phyloP scores from a whole-genome alignment of 2,888 invertebrate genomes.

The Acleris laterana region DNA sequence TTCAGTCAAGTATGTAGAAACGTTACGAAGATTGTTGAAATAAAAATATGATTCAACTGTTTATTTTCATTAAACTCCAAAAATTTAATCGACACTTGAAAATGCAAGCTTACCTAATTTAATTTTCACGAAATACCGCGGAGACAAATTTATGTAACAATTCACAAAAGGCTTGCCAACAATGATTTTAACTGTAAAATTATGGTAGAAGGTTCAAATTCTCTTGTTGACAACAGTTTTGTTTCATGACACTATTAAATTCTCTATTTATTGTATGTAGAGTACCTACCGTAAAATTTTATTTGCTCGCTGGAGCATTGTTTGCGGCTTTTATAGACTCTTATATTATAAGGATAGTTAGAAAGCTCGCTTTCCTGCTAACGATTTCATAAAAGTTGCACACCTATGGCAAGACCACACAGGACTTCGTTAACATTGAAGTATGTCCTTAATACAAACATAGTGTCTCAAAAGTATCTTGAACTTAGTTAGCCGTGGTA shows the following conservation, averaged over 20 bases:
- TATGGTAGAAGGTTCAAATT: conserved; percentile 1
- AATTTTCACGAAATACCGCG: conserved; percentile 18
- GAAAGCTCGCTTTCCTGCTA: conserved; percentile 6
- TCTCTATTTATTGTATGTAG: conserved; percentile 17
- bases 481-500: conserved; percentile 2
- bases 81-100: conserved; percentile 21
- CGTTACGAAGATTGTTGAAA: conserved; percentile 2
- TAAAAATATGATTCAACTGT: background rate
- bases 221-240: background rate
- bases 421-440: too few relatives aligned
- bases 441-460: too few relatives aligned
- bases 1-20: too few relatives aligned
- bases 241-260: conserved; percentile 11
- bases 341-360: background rate
- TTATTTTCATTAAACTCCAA: conserved; percentile 8
- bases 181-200: conserved; percentile 2
- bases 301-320: conserved; percentile 12
- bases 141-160: conserved; percentile 16
- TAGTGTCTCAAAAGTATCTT: conserved; percentile 1
- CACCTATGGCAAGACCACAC: conserved; percentile 3
- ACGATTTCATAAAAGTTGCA: conserved; percentile 10
- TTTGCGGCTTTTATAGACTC: conserved; percentile 10
- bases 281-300: conserved; percentile 21
- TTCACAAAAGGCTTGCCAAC: conserved; percentile 7
- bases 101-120: conserved; percentile 12